These are phyloP conservation scores for Dicrurus megarhynchus DNA, from an alignment of 2,113 vertebrate species.

Conservation along the genomic window DNA sequence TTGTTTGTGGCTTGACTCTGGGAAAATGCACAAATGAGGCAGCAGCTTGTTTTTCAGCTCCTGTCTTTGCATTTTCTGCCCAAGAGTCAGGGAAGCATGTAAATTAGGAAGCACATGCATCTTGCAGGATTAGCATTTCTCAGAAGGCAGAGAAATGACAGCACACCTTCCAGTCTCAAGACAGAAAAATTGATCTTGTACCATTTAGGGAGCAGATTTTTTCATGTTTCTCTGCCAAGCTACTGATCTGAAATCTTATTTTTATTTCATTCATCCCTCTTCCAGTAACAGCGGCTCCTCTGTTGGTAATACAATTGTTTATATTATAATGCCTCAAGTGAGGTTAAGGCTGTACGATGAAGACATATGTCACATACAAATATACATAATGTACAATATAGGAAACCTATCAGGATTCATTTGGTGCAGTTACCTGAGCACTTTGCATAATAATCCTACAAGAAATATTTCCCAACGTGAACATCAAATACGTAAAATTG, in stretches of 20 bases:
- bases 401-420: conserved; percentile 1
- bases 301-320: neutral
- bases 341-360: neutral
- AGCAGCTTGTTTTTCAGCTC: conserved; percentile 26
- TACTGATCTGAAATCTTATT: neutral
- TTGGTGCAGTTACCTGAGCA: neutral
- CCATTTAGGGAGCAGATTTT: neutral
- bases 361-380: neutral
- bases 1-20: conserved; percentile 17
- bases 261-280: neutral
- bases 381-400: neutral
- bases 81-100: conserved; percentile 1
- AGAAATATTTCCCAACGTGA: neutral
- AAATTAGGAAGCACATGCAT: conserved; percentile 18
- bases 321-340: neutral
- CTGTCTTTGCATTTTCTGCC: conserved; percentile 38
- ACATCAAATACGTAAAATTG: neutral
- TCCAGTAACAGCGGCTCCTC: neutral
- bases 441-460: neutral
- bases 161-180: neutral
- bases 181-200: neutral
- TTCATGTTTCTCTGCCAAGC: neutral
- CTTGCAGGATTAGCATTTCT: conserved; percentile 21
- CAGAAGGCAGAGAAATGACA: conserved; percentile 26
- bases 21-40: conserved; percentile 26